Base-by-base conservation (phyloP, 2,113 vertebrate genomes). In the Lepisosteus osseus region DNA sequence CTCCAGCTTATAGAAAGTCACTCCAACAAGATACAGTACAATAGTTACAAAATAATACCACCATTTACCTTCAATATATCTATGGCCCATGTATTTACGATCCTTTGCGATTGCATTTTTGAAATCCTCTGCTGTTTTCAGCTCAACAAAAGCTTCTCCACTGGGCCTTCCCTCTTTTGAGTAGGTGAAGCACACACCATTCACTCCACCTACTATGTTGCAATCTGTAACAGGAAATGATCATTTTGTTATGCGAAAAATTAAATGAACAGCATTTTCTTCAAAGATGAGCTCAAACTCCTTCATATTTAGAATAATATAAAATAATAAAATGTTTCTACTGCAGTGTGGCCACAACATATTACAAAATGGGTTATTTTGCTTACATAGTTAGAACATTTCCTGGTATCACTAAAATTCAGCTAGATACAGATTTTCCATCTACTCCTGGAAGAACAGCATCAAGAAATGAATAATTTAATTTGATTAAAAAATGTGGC, bases 1-100 rank as follows among this genome's bases (percentile, higher is more conserved):
- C 29, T 29, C 2, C 29, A 1, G 29, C 29, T 29, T 29, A 29
- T 29, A 29, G 29, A 29, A 29, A 29, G 29, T 29, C 29, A 29
- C 29, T 29, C 29, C 29, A 29, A 29, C 29, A 29, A 29, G 29
- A 29, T 29, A 29, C 29, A 29, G 29, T 29, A 29, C 29, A 29
- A 29, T 29, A 29, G 1, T 29, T 29, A 29, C 29, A 29, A 29
- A 29, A 29, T 29, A 29, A 29, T 29, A 1, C 9, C 70, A 29
- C 17, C 8, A 17, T 43, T 7, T 81, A 94, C 93, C 93, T 84
- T 94, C 93, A 68, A 94, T 90, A 69, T 94, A 94, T 79, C 93
- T 83, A 74, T 94, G 93, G 17, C 93, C 93, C 93, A 94, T 93
- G 74, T 94, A 93, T 87, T 94, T 94, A 47, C 93, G 90, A 76